Percentiles rank a stretch among this genome's conserved stretches.
Evolutionary conservation across 2,113 vertebrate genomes (phyloP).

Genomic region (Orycteropus afer): DNA sequence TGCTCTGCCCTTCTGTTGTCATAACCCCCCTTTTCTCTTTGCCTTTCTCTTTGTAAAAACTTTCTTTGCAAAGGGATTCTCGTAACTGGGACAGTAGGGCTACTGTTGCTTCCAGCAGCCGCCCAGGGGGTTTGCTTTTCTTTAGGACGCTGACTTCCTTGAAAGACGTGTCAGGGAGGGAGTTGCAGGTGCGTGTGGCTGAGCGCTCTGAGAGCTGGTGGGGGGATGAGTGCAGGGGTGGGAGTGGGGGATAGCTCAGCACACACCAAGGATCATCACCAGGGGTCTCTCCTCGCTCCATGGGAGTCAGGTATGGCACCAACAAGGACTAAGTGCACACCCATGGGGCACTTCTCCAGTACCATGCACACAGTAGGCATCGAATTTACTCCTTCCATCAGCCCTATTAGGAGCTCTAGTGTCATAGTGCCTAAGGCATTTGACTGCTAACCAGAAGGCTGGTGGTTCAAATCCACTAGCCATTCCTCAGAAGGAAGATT

Average conservation of each 20-base stretch:
- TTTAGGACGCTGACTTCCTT: slow-evolving; percentile 75
- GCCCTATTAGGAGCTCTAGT: neutral
- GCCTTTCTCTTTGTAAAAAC: slow-evolving; percentile 74
- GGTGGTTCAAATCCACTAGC: too few species aligned
- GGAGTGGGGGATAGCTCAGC: neutral
- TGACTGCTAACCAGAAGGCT: too few species aligned
- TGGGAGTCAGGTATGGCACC: fast-evolving
- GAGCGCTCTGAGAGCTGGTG: neutral
- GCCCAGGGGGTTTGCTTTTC: slow-evolving; percentile 79
- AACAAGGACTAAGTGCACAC: neutral
- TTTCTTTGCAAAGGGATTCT: slow-evolving; percentile 79
- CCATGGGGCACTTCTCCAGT: neutral
- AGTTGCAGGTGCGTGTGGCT: slow-evolving; percentile 66
- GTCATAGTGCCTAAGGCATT: too few species aligned
- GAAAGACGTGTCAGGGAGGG: slow-evolving; percentile 63
- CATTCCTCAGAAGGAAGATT: too few species aligned
- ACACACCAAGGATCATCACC: slow-evolving; percentile 2
- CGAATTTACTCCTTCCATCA: neutral
- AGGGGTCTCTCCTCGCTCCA: neutral
- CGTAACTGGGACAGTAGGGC: slow-evolving; percentile 73
- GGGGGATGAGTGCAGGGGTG: neutral
- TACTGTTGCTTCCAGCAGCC: slow-evolving; percentile 76
- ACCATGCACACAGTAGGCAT: neutral
- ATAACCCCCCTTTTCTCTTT: slow-evolving; percentile 62
- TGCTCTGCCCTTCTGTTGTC: slow-evolving; percentile 75